Evolutionary conservation across 2,888 invertebrate genomes (phyloP), one percentile per base, ranked within the genome.

Genomic region (Timema podura): DNA sequence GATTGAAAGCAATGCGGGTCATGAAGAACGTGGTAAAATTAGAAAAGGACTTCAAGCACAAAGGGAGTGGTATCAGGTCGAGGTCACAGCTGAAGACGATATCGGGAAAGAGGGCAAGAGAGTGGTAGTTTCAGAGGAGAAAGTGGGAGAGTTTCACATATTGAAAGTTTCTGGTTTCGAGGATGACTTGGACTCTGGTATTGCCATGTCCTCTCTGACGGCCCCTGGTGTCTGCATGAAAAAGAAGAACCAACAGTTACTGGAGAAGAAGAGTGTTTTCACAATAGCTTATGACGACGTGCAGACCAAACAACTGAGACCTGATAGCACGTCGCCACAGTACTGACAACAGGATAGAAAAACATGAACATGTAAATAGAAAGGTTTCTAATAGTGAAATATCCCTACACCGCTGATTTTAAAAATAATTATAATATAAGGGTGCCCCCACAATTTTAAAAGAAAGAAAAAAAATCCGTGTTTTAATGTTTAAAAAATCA

Each of bases 241-340:
- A 74, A 76, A 70, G 75, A 75, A 65, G 74, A 75, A 54, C 57
- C 75, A 83, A 74, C 85, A 84, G 74, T 79, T 85, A 70, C 76
- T 86, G 72, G 94, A 95, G 77, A 96, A 95, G 83, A 95, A 95
- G 79, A 95, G 95, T 79, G 90, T 96, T 47, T 96, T 96, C 78
- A 94, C 94, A 8, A 96, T 96, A 75, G 95, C 95, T 0, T 96
- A 95, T 79, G 93, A 92, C 77, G 95, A 95, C 77, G 92, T 95
- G 77, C 91, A 93, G 75, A 94, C 93, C 0, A 91, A 91, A 77
- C 91, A 92, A 78, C 83, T 94, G 69, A 83, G 91, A 77, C 89
- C 92, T 16, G 92, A 92, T 74, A 93, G 91, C 79, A 90, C 90
- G 76, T 89, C 91, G 7, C 91, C 92, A 61, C 90, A 91, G 0